Evolutionary conservation across 2,797 vertebrate genomes (phyloP), one percentile per base, ranked within the genome.

Genomic region (Buphagus erythrorhynchus): DNA sequence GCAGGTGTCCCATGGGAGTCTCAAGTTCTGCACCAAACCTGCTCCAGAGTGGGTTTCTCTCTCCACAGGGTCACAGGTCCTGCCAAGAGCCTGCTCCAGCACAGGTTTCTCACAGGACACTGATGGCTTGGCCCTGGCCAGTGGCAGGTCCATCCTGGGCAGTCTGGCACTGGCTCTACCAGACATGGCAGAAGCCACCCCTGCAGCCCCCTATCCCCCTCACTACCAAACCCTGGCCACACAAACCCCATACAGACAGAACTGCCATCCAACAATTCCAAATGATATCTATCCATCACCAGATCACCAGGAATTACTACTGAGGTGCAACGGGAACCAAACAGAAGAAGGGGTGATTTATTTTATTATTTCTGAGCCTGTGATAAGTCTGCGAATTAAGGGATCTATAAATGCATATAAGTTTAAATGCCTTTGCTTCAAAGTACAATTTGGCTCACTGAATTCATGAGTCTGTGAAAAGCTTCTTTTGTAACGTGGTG

Each of bases 371-470:
- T 91, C 48, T 66, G 43, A 93, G 28, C 24, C 40, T 40, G 10
- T 18, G 9, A 19, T 63, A 85, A 67, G 6, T 46, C 33, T 57
- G 29, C 22, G 26, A 73, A 71, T 51, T 51, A 85, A 88, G 22
- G 3, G 24, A 76, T 43, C 26, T 42, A 43, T n/a, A 48, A 61
- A 40, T 40, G 51, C 8, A 75, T 42, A n/a, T 4, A 29, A 15
- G 15, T 43, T 54, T 62, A 75, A 73, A 86, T 14, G 15, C n/a
- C 36, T 91, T 83, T 72, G 54, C 16, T 88, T 93, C n/a, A 63
- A 76, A 87, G 71, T 28, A 29, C 5, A 63, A 16, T 77, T 76
- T 71, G 38, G 19, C 31, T 67, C n/a, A 79, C 48, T 74, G 48
- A 73, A 88, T 85, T 86, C 6, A 18, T 8, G 11, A 17, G 10